Evolutionary conservation across 1,140 invertebrate species (phyloP).

Genomic region (Centruroides sculpturatus): DNA sequence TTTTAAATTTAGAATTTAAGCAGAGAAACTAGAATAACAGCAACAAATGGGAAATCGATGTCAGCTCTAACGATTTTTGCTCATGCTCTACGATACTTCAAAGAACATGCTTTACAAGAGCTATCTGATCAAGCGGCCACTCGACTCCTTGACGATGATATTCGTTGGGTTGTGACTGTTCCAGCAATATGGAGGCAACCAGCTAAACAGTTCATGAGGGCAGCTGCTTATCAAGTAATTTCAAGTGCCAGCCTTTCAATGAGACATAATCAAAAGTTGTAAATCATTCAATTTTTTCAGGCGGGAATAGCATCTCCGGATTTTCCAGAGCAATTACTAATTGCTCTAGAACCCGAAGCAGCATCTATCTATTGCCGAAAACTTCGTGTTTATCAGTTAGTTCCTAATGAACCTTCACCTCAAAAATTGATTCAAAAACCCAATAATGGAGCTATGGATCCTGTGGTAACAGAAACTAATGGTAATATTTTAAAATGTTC

Average conservation of each 20-base stretch:
- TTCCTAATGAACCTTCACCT: slow-evolving; percentile 25
- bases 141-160: slow-evolving; percentile 32
- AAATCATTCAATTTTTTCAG: slow-evolving; percentile 21
- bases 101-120: slow-evolving; percentile 38
- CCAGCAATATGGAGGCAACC: slow-evolving; percentile 45
- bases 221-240: slow-evolving; percentile 41
- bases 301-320: slow-evolving; percentile 36
- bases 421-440: not conserved
- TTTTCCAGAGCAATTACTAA: slow-evolving; percentile 37
- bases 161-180: slow-evolving; percentile 46
- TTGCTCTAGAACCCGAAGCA: slow-evolving; percentile 45
- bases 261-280: too few relatives aligned
- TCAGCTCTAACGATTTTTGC: slow-evolving; percentile 38
- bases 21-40: slow-evolving; percentile 33
- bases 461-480: too few relatives aligned
- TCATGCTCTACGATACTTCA: slow-evolving; percentile 38
- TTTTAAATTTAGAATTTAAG: slow-evolving; percentile 1
- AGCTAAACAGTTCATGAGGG: slow-evolving; percentile 45
- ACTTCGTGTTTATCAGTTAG: slow-evolving; percentile 35
- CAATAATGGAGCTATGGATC: too few relatives aligned
- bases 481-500: too few relatives aligned
- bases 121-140: slow-evolving; percentile 36
- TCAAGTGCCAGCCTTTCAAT: not conserved
- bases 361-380: slow-evolving; percentile 43
- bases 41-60: slow-evolving; percentile 34